Conservation (phyloP, 2,888 invertebrate genomes). For the Amblyjoppa fuscipennis region DNA sequence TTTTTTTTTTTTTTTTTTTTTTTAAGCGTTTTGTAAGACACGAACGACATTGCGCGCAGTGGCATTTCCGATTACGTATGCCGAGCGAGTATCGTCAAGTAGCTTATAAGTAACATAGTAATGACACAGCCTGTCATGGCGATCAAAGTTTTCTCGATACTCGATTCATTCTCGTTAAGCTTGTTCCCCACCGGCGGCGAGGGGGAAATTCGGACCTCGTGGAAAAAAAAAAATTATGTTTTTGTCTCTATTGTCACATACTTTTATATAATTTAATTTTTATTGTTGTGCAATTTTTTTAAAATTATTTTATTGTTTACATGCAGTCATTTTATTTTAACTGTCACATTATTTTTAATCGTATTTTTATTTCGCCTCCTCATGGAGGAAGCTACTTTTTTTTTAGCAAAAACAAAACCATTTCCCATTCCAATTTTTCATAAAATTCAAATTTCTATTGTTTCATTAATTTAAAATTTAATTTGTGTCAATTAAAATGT, state of each 20-base stretch:
- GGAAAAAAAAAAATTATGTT: not conserved
- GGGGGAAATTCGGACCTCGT: not conserved
- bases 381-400: too few relatives aligned
- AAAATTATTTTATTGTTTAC: too few relatives aligned
- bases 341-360: too few relatives aligned
- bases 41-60: conserved; percentile 11
- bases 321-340: too few relatives aligned
- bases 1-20: conserved; percentile 64
- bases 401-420: too few relatives aligned
- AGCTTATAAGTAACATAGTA: conserved; percentile 82
- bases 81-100: conserved; percentile 73
- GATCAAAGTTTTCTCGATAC: conserved; percentile 77
- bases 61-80: conserved; percentile 32
- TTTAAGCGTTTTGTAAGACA: conserved; percentile 77
- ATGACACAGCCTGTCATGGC: conserved; percentile 82
- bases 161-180: conserved; percentile 76
- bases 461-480: too few relatives aligned
- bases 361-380: too few relatives aligned
- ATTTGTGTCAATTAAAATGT: too few relatives aligned
- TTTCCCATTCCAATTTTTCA: too few relatives aligned
- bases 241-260: not conserved
- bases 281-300: too few relatives aligned
- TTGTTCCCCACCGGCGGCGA: conserved; percentile 12
- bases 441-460: too few relatives aligned
- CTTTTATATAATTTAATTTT: too few relatives aligned